Conservation (phyloP, 2,797 vertebrate species). For the Linurgus olivaceus region DNA sequence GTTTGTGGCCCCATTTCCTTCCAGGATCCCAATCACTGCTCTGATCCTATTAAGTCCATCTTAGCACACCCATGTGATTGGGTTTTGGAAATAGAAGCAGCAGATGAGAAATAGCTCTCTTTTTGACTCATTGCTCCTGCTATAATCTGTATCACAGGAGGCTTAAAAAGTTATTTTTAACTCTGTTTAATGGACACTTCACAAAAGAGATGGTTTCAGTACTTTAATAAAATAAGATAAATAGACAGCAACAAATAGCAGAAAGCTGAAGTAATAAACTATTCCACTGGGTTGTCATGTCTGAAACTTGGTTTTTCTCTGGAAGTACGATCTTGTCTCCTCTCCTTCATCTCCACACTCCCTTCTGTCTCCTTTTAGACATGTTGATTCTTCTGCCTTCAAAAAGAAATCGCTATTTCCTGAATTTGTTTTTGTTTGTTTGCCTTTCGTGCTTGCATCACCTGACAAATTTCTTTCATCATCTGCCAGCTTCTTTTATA, state of each 20-base stretch:
- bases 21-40: not conserved
- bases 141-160: not conserved
- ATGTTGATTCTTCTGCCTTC: not conserved
- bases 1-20: not conserved
- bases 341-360: not conserved
- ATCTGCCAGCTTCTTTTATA: not conserved
- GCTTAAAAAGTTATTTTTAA: not conserved
- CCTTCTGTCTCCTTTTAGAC: not conserved
- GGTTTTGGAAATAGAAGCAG: not conserved
- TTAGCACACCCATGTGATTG: not conserved
- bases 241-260: not conserved
- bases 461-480: constrained; percentile 13
- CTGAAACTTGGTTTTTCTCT: not conserved
- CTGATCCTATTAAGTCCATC: not conserved
- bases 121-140: not conserved
- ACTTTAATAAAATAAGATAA: constrained; percentile 5
- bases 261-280: constrained; percentile 5
- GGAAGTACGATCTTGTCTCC: not conserved
- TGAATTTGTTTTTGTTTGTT: constrained; percentile 38
- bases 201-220: not conserved
- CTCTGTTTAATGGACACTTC: not conserved
- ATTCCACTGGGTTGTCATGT: not conserved
- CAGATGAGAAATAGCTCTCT: not conserved
- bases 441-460: not conserved
- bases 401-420: not conserved